phyloP scores from a whole-genome alignment of 2,797 vertebrate genomes.

The Phrynocephalus forsythii region DNA sequence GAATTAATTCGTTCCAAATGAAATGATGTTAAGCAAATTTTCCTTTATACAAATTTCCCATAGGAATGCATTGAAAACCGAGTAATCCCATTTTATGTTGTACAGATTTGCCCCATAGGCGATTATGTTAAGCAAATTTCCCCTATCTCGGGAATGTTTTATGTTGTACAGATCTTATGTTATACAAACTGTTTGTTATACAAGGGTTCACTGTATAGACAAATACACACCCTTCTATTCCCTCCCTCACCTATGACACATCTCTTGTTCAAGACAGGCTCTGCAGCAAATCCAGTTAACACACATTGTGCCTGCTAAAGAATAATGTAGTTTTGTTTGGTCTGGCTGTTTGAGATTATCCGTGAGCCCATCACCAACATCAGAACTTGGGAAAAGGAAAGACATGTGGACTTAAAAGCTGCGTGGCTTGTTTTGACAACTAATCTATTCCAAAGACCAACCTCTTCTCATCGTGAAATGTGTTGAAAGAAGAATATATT shows the following conservation, averaged over 20 bases:
- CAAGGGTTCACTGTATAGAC: not conserved
- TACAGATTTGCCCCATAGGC: too few species aligned
- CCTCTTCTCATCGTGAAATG: conserved; percentile 65
- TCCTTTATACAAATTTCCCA: too few species aligned
- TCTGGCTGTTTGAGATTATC: not conserved
- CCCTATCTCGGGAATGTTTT: too few species aligned
- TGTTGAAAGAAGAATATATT: conserved; percentile 76
- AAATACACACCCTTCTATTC: too few species aligned
- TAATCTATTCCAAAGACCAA: conserved; percentile 72
- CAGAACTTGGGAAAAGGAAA: conserved; percentile 28
- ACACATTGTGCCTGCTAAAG: not conserved
- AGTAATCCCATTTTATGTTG: too few species aligned
- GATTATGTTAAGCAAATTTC: too few species aligned
- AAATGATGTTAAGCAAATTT: too few species aligned
- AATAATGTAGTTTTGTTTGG: conserved; percentile 8
- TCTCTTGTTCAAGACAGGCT: not conserved
- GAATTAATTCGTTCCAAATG: too few species aligned
- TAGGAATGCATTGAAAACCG: too few species aligned
- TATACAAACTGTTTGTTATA: too few species aligned
- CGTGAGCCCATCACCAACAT: conserved; percentile 14
- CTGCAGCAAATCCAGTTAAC: not conserved
- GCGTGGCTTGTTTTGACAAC: conserved; percentile 74
- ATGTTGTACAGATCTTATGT: too few species aligned
- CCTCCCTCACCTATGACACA: not conserved
- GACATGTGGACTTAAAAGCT: conserved; percentile 61